These are phyloP conservation scores for Lutraria lutraria DNA, from an alignment of 2,888 invertebrate species.

Conservation along the genomic window DNA sequence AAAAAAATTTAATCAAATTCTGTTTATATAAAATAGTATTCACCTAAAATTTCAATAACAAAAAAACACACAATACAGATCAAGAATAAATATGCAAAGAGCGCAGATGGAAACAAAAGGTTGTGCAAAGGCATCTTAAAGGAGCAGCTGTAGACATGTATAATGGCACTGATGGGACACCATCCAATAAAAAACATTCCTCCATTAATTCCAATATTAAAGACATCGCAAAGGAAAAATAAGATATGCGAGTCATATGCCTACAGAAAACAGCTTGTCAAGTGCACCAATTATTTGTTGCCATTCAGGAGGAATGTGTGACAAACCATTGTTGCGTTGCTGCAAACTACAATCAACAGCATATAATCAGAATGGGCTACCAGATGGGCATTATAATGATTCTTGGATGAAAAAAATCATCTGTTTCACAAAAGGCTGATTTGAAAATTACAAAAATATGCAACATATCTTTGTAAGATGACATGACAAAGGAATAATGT, in stretches of 20 bases:
- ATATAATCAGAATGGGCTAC: neutral
- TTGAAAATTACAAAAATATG: neutral
- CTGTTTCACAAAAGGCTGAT: neutral
- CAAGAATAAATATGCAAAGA: conserved; percentile 14
- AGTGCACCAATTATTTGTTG: neutral
- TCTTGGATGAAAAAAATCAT: neutral
- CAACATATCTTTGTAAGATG: neutral
- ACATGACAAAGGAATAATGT: neutral
- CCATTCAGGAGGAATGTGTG: neutral
- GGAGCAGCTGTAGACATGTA: conserved; percentile 3
- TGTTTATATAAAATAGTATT: neutral
- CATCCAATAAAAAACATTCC: neutral
- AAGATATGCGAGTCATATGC: neutral
- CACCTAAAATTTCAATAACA: conserved; percentile 14
- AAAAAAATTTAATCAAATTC: neutral
- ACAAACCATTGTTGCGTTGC: neutral
- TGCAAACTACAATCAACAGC: neutral
- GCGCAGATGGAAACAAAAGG: conserved; percentile 15
- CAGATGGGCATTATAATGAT: neutral
- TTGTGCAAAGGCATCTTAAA: neutral
- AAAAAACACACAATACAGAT: conserved; percentile 13
- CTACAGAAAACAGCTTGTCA: neutral
- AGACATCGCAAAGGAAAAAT: neutral
- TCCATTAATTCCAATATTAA: neutral
- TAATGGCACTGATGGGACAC: conserved; percentile 23